A percentile compares a stretch with the other conserved stretches of the same genome.
phyloP scores from a whole-genome alignment of 2,888 invertebrate species.

The Machimus atricapillus region DNA sequence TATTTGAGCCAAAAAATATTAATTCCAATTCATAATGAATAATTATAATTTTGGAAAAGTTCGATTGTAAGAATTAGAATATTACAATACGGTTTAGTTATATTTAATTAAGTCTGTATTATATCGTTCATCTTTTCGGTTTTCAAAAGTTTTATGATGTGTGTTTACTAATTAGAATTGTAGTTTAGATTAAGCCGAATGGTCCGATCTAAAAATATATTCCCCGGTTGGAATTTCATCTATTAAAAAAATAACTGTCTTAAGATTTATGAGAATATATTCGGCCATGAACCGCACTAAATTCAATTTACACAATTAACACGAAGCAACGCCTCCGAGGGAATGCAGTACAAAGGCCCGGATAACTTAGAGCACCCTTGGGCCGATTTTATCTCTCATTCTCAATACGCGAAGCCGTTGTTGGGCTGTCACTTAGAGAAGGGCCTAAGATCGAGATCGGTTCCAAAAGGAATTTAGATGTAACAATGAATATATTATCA shows the following conservation, averaged over 20 bases:
- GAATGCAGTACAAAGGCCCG: neutral
- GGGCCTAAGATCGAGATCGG: neutral
- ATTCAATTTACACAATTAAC: neutral
- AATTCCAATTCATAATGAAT: too few relatives aligned
- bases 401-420: neutral
- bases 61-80: too few relatives aligned
- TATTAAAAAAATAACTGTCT: neutral
- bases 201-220: neutral
- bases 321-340: neutral
- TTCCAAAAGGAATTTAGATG: neutral
- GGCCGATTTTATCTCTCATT: neutral
- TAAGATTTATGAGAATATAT: neutral
- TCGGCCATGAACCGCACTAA: neutral
- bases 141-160: too few relatives aligned
- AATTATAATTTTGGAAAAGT: too few relatives aligned
- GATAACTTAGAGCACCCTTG: neutral
- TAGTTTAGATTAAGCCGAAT: neutral
- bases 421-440: neutral
- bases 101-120: too few relatives aligned
- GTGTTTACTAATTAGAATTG: neutral
- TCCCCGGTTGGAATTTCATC: neutral
- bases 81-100: too few relatives aligned
- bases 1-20: too few relatives aligned
- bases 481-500: neutral
- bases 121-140: too few relatives aligned